Percentiles rank a stretch among this genome's conserved stretches.
Conservation (phyloP, 2,797 vertebrate species). For the Masticophis lateralis region DNA sequence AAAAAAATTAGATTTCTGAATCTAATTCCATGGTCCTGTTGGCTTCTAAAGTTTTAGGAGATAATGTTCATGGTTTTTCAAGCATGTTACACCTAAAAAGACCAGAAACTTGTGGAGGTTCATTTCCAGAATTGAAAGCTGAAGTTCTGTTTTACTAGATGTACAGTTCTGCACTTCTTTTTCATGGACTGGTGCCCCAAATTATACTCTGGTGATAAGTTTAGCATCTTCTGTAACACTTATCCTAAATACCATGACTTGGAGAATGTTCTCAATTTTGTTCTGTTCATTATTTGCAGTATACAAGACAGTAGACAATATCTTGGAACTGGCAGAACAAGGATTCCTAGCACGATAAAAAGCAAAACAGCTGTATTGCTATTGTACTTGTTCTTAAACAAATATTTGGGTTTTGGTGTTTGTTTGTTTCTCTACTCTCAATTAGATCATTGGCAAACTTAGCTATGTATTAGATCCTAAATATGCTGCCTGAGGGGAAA, state of each 20-base stretch:
- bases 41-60: background rate
- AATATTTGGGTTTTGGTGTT: background rate
- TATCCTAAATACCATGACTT: background rate
- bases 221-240: background rate
- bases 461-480: background rate
- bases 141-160: background rate
- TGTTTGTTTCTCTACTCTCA: background rate
- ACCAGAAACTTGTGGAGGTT: background rate
- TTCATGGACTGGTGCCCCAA: background rate
- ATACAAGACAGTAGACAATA: background rate
- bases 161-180: background rate
- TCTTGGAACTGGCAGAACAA: background rate
- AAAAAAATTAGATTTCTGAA: background rate
- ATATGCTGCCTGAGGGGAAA: background rate
- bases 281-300: background rate
- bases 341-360: background rate
- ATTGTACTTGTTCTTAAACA: background rate
- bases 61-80: background rate
- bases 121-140: background rate
- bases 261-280: background rate
- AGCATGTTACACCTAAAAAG: background rate
- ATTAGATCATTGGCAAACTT: background rate
- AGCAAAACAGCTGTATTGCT: background rate
- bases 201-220: background rate
- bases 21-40: background rate